Evolutionary conservation across 2,113 vertebrate species (phyloP).

Genomic region (Hippocampus abdominalis): DNA sequence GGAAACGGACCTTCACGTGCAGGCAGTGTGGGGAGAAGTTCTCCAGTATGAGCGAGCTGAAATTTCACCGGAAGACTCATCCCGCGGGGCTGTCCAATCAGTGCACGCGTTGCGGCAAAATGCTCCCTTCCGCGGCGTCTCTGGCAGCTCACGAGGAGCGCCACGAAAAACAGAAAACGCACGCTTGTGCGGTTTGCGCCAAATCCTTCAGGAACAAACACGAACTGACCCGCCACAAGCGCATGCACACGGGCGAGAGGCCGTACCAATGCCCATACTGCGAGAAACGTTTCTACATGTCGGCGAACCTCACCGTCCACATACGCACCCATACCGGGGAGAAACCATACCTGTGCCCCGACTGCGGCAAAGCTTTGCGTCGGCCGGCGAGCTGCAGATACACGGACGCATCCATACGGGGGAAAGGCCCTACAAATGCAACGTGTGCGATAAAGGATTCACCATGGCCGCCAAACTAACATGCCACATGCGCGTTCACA

Average conservation of each 20-base stretch:
- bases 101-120: slow-evolving; percentile 67
- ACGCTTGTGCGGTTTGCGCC: slow-evolving; percentile 49
- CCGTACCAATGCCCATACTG: slow-evolving; percentile 69
- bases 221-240: slow-evolving; percentile 68
- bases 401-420: slow-evolving; percentile 69
- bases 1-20: slow-evolving; percentile 67
- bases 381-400: slow-evolving; percentile 65
- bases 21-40: slow-evolving; percentile 64
- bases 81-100: slow-evolving; percentile 60
- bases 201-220: slow-evolving; percentile 64
- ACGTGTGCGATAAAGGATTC: slow-evolving; percentile 65
- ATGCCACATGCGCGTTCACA: slow-evolving; percentile 68
- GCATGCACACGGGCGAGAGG: slow-evolving; percentile 67
- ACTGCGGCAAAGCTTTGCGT: slow-evolving; percentile 66
- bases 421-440: slow-evolving; percentile 65
- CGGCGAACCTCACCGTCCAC: slow-evolving; percentile 62
- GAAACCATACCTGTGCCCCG: slow-evolving; percentile 62
- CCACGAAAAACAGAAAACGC: slow-evolving; percentile 58
- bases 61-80: slow-evolving; percentile 62
- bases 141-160: slow-evolving; percentile 61
- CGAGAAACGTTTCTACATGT: slow-evolving; percentile 63
- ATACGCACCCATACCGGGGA: slow-evolving; percentile 66
- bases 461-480: slow-evolving; percentile 68
- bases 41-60: slow-evolving; percentile 64
- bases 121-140: slow-evolving; percentile 61